Conservation (phyloP, 53 echinoderm and acorn worm genomes). For the Zoroaster sp. region DNA sequence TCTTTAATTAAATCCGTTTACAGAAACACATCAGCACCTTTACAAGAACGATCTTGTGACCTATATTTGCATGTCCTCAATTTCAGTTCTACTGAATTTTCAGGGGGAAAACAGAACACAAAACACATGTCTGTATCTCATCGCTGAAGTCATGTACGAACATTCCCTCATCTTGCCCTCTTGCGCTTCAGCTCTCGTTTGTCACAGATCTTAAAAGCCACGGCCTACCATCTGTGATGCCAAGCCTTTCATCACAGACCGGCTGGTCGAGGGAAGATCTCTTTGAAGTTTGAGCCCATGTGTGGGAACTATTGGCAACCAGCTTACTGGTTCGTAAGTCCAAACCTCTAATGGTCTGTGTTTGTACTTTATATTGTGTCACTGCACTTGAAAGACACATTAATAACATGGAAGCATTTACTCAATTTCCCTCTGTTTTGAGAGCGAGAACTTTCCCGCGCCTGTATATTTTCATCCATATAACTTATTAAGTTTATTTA, state of each 20-base stretch:
- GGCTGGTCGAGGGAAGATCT: background rate
- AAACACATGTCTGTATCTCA: background rate
- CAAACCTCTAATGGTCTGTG: background rate
- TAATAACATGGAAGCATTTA: background rate
- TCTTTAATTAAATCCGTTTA: too few relatives aligned
- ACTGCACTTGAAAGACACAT: slow-evolving; percentile 31
- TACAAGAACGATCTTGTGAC: too few relatives aligned
- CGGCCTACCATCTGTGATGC: slow-evolving; percentile 5
- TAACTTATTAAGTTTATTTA: too few relatives aligned
- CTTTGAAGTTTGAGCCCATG: slow-evolving; percentile 24
- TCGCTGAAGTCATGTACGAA: background rate
- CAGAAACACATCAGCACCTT: too few relatives aligned
- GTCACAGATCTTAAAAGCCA: background rate
- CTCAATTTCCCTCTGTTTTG: background rate
- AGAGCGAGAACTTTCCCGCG: too few relatives aligned
- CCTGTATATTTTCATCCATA: too few relatives aligned
- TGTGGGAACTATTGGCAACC: slow-evolving; percentile 4
- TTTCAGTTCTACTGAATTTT: background rate
- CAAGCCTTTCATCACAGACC: slow-evolving; percentile 13
- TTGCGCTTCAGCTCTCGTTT: too few relatives aligned
- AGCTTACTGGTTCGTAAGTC: background rate
- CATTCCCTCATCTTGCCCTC: background rate
- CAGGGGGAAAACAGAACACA: background rate
- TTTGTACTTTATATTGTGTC: slow-evolving; percentile 32
- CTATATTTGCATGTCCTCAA: background rate